These are phyloP conservation scores for Fragum fragum DNA, from an alignment of 2,888 invertebrate genomes.

Conservation along the genomic window DNA sequence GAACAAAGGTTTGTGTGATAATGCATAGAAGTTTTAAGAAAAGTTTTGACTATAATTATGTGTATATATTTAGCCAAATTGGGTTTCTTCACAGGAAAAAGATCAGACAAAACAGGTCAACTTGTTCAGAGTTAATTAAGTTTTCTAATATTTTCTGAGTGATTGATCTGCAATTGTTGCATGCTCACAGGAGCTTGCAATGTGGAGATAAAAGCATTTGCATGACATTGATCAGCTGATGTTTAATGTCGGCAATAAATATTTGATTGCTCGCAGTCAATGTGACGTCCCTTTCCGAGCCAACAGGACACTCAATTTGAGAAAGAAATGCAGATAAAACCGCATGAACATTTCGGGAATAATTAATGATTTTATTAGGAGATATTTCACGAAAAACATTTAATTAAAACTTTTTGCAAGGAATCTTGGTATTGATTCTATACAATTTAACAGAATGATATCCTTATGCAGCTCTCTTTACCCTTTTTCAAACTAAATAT, in stretches of 20 bases:
- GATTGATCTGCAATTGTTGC: constrained; percentile 26
- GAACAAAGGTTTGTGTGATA: no score
- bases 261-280: constrained; percentile 13
- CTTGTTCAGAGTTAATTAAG: constrained; percentile 15
- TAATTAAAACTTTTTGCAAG: background rate
- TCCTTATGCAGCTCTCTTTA: background rate
- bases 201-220: constrained; percentile 13
- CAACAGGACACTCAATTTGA: background rate
- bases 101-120: background rate
- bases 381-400: constrained; percentile 2
- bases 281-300: constrained; percentile 6
- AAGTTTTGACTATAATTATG: no score
- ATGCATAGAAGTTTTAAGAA: no score
- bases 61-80: no score
- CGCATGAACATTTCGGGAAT: background rate
- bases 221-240: constrained; percentile 22
- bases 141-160: constrained; percentile 15
- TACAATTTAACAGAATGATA: background rate
- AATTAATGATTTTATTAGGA: constrained; percentile 3
- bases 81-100: background rate
- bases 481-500: background rate
- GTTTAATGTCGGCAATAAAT: constrained; percentile 15
- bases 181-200: constrained; percentile 15
- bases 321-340: constrained; percentile 3
- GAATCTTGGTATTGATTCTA: constrained; percentile 3